Evolutionary conservation across 2,797 vertebrate genomes (phyloP), one percentile per base, ranked within the genome.

Genomic region (Argyrosomus regius): DNA sequence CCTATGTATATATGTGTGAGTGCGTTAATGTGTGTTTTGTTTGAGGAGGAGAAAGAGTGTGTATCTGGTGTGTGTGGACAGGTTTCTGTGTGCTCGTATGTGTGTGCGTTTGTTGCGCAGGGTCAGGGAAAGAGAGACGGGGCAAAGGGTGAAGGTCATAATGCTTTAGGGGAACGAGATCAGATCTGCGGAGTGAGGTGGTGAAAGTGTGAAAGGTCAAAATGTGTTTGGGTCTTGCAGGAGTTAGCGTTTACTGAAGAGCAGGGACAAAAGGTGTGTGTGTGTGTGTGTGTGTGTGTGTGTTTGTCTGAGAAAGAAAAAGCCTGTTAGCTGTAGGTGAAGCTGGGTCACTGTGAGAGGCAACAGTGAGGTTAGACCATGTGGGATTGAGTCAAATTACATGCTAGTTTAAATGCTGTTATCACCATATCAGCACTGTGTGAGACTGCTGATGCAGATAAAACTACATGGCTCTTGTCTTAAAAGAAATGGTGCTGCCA

Each of bases 191-290:
- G 69, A 56, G 75, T 35, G 79, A 90, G 82, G 84, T 84, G 77
- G 85, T 67, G 76, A 73, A 87, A 89, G 86, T 88, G 90, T 88
- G 82, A 93, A 91, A 88, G 91, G 88, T 93, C 88, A 90, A 80
- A 82, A 86, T 67, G 81, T 89, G 74, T 88, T 81, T 84, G 43
- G 79, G 70, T 86, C 77, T 75, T 74, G 74, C 67, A 84, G 80
- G 66, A 81, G 75, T 85, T 82, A 78, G 48, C 12, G 20, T 84
- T 80, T 76, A 77, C 31, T 62, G 49, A 67, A 50, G 56, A 64
- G 66, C 46, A 14, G 26, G 60, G 61, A 78, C 12, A 35, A 77
- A 68, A 67, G 20, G 46, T 28, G 54, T 62, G 67, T 66, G 57
- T 49, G 46, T 39, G 31, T 35, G 63, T 35, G 52, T 63, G 60